Evolutionary conservation across 2,888 invertebrate genomes (phyloP).

Genomic region (Ceratothoa steindachneri): DNA sequence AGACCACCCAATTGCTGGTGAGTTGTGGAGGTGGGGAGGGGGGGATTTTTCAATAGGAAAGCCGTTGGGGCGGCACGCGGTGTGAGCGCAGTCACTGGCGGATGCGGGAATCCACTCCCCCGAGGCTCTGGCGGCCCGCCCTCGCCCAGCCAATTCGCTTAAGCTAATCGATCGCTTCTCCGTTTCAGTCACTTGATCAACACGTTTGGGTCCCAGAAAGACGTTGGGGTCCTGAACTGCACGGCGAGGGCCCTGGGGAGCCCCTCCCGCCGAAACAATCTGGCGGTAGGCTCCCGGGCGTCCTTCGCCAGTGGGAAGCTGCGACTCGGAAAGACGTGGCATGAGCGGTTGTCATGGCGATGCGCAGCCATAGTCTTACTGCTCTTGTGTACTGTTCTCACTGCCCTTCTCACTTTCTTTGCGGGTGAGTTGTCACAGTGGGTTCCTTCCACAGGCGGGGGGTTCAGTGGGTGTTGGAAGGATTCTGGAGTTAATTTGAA

Average conservation of each 20-base stretch:
- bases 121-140: too few species aligned
- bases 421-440: conserved; percentile 79
- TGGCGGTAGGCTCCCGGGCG: background rate
- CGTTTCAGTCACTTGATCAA: background rate
- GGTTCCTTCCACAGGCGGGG: too few species aligned
- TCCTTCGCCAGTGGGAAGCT: conserved; percentile 33
- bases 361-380: conserved; percentile 91
- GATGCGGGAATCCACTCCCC: too few species aligned
- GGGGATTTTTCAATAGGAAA: too few species aligned
- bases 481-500: too few species aligned
- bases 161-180: too few species aligned
- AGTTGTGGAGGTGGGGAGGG: too few species aligned
- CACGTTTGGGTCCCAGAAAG: conserved; percentile 1
- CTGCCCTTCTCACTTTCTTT: conserved; percentile 91
- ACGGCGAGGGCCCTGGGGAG: background rate
- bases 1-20: too few species aligned
- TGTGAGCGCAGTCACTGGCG: too few species aligned
- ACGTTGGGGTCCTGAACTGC: background rate
- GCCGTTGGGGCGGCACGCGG: too few species aligned
- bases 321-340: conserved; percentile 85
- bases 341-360: conserved; percentile 93
- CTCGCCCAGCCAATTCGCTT: too few species aligned
- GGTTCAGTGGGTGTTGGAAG: too few species aligned
- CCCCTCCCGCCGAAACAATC: background rate
- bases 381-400: conserved; percentile 79